Base-by-base conservation (phyloP, 2,113 vertebrate species). In the Mormyrus lacerda region DNA sequence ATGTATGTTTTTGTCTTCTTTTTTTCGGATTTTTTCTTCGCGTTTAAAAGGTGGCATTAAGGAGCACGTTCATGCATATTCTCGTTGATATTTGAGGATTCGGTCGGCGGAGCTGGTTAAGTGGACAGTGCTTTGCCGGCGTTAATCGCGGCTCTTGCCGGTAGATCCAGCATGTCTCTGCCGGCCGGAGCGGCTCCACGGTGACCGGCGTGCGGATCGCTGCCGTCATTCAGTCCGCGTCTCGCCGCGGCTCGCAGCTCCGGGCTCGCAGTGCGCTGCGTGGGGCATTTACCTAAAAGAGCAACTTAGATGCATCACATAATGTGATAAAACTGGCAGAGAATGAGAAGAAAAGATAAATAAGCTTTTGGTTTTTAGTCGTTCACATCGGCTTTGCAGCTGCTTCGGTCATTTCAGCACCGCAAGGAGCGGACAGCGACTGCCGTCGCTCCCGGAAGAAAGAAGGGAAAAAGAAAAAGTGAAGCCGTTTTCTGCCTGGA, bases 401-500 rank as follows among this genome's bases (percentile, higher is more conserved):
- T 15, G 31, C 73, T 42, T 42, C 4, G n/a, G 83, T n/a, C 47
- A 31, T 50, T 85, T 85, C 83, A 48, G 83, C 83, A 85, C 44
- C 83, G 4, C 24, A 24, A 85, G 21, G 19, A 48, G 44, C 83
- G 83, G 83, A 85, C 83, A 47, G 83, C 83, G 83, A 47, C 83
- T 85, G 42, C 24, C n/a, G 42, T 27, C 83, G 15, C 31, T 39
- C 76, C 27, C 76, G 45, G 44, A 5, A 47, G 44, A 50, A 48
- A 24, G 83, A 47, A 79, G 17, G 35, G 2, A 79, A 48, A 27
- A 9, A 45, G 83, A 79, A 79, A 79, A 79, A 79, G 73, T 85
- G 83, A 85, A 85, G 83, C 83, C 47, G 83, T n/a, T 85, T 85
- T 85, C 83, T 50, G 83, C 83, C 47, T 47, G 83, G 83, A 85